Conservation (phyloP, 2,888 invertebrate genomes). For the Choreutis nemorana region DNA sequence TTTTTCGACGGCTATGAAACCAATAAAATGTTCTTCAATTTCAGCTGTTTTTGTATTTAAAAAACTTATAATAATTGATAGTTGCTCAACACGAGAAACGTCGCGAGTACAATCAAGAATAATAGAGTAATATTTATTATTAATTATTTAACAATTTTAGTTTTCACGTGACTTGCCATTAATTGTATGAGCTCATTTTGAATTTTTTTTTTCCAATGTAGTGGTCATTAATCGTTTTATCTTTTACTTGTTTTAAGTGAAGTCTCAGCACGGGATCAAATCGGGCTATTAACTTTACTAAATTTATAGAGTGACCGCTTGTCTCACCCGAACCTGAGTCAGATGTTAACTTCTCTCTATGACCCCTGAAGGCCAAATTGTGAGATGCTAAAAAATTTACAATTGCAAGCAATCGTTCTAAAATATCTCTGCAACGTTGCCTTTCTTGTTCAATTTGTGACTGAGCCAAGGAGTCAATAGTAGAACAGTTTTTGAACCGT, state of each 20-base stretch:
- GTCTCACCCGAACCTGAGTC: slow-evolving; percentile 7
- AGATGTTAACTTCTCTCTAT: slow-evolving; percentile 6
- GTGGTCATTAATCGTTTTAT: not conserved
- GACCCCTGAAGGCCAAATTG: slow-evolving; percentile 9
- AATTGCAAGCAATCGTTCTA: slow-evolving; percentile 6
- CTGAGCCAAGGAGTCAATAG: slow-evolving; percentile 5
- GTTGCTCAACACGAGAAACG: too few species aligned
- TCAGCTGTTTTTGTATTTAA: too few species aligned
- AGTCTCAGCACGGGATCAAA: not conserved
- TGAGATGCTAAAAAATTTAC: slow-evolving; percentile 10
- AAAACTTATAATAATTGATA: too few species aligned
- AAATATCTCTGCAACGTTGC: slow-evolving; percentile 6
- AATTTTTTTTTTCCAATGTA: not conserved
- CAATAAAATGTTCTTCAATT: too few species aligned
- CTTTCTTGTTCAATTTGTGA: slow-evolving; percentile 8
- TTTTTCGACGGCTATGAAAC: too few species aligned
- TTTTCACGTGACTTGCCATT: too few species aligned
- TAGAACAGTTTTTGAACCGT: slow-evolving; percentile 2
- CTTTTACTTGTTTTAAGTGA: not conserved
- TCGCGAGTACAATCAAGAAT: too few species aligned
- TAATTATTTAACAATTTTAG: too few species aligned
- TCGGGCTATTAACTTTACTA: slow-evolving; percentile 3
- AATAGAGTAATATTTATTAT: too few species aligned
- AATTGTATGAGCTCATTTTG: too few species aligned
- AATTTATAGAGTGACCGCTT: slow-evolving; percentile 5